Evolutionary conservation across 2,888 invertebrate species (phyloP), one percentile per base, ranked within the genome.

Genomic region (Agrilus cyanescens): DNA sequence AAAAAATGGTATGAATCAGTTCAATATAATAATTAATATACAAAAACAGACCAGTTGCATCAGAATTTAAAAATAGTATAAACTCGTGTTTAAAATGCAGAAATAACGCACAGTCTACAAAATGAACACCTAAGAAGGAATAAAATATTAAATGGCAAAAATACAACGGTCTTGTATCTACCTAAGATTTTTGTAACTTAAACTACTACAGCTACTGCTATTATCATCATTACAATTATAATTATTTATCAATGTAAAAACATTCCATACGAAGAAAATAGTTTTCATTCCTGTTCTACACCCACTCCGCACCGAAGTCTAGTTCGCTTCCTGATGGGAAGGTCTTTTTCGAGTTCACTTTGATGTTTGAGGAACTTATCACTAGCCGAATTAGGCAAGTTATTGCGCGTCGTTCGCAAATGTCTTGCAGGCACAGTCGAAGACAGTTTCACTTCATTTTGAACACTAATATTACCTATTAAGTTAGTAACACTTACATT

Each of bases 101-200:
- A 58, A 58, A 58, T 59, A 58, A 57, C 52, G 53, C 52, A 55
- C 53, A 58, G 57, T 59, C 57, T 56, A 56, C 52, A 57, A 47
- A 56, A 55, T 54, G 54, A 55, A 57, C 45, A 32, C 13, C 14
- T 40, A 25, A 32, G 30, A 8, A 10, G 10, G 25, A 25, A 25
- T 25, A 8, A 25, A 25, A 25, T 25, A 25, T 25, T 10, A 8
- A 25, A 25, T 25, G 25, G 10, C 10, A 25, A 10, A 25, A 10
- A 25, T 10, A 25, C 25, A 25, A 25, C 8, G 25, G 25, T 25
- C 25, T 25, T 25, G 10, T 25, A 25, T 25, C 8, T 25, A 25
- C 10, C 8, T 8, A 25, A 25, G 2, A 10, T 25, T 25, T 20
- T 25, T 25, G 4, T 25, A 25, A 25, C 25, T 25, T 25, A 25